phyloP scores from a whole-genome alignment of 2,797 vertebrate genomes.

The Fringilla coelebs region DNA sequence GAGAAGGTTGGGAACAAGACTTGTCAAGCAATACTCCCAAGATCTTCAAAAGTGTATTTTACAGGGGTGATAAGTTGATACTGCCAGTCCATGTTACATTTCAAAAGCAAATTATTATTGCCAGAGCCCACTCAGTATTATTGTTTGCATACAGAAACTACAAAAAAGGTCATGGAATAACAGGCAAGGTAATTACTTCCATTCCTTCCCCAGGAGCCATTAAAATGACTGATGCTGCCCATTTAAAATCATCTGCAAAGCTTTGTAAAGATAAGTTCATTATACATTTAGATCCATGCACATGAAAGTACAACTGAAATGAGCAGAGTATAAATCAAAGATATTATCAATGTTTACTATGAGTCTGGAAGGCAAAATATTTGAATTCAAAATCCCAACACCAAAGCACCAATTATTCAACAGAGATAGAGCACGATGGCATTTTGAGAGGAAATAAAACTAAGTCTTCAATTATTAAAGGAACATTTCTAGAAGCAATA shows the following conservation, averaged over 20 bases:
- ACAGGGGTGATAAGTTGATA: not conserved
- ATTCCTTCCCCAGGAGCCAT: not conserved
- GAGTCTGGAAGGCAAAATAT: slow-evolving; percentile 20
- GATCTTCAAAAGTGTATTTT: not conserved
- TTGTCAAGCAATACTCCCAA: not conserved
- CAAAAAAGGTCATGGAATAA: not conserved
- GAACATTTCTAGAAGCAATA: not conserved
- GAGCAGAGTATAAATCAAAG: slow-evolving; percentile 31
- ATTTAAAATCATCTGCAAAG: slow-evolving; percentile 32
- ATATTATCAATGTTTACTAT: not conserved
- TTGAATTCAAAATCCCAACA: not conserved
- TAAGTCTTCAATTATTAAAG: not conserved
- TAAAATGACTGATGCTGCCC: slow-evolving; percentile 37
- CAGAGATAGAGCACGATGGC: not conserved
- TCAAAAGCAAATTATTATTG: not conserved
- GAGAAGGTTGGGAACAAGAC: not conserved
- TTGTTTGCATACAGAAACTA: not conserved
- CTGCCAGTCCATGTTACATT: not conserved
- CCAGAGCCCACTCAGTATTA: not conserved
- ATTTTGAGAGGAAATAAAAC: not conserved
- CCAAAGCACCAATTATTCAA: not conserved
- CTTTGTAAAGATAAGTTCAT: slow-evolving; percentile 22
- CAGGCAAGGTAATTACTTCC: slow-evolving; percentile 27
- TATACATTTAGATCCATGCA: slow-evolving; percentile 20
- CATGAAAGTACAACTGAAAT: slow-evolving; percentile 15